Conservation (phyloP, 2,888 invertebrate species). For the Drosophila greeni region DNA sequence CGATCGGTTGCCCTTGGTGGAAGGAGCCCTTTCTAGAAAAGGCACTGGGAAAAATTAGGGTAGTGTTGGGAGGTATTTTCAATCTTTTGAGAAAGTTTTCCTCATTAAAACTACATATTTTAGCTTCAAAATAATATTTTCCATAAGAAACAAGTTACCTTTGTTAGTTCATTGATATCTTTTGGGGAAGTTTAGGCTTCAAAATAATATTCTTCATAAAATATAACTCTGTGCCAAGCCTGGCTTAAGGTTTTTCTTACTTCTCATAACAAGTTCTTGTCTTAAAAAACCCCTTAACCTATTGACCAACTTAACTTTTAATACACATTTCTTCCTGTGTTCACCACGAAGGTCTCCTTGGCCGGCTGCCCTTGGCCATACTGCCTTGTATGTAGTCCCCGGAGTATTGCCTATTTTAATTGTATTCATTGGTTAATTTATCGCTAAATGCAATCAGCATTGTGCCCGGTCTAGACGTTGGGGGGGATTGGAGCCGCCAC, state of each 20-base stretch:
- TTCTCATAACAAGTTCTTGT: not conserved
- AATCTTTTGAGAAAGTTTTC: no score
- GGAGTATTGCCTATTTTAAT: slow-evolving; percentile 53
- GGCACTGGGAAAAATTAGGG: slow-evolving; percentile 32
- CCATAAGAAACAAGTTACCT: no score
- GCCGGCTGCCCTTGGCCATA: slow-evolving; percentile 52
- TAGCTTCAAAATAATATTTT: no score
- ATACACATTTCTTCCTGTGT: slow-evolving; percentile 9
- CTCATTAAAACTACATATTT: no score
- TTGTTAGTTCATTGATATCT: no score
- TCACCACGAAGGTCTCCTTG: slow-evolving; percentile 51
- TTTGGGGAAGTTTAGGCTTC: not conserved
- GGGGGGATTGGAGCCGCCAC: slow-evolving; percentile 26
- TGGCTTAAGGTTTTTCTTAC: not conserved
- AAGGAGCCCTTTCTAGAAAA: slow-evolving; percentile 56
- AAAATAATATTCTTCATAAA: not conserved
- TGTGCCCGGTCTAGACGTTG: slow-evolving; percentile 58
- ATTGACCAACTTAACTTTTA: slow-evolving; percentile 1
- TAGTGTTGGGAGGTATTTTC: not conserved
- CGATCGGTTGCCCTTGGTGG: slow-evolving; percentile 53
- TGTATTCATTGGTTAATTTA: slow-evolving; percentile 73
- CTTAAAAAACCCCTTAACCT: not conserved
- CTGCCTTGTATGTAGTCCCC: slow-evolving; percentile 10
- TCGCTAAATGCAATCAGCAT: slow-evolving; percentile 72
- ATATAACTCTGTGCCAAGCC: not conserved